Percentiles rank a stretch among this genome's conserved stretches.
phyloP scores from a whole-genome alignment of 2,888 invertebrate species.

The Cephus spinipes region DNA sequence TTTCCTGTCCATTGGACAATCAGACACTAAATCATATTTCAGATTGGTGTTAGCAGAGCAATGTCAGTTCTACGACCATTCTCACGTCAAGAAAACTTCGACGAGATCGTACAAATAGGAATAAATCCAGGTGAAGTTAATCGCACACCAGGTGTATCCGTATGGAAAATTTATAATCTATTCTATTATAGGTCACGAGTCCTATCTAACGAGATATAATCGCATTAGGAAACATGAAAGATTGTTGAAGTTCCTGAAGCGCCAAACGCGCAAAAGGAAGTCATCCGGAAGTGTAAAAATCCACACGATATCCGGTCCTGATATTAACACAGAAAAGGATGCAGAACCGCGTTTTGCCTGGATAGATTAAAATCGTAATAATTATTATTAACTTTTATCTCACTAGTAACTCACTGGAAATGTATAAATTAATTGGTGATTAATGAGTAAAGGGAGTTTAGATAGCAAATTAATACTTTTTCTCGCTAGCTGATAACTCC shows the following conservation, averaged over 20 bases:
- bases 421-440: constrained; percentile 39
- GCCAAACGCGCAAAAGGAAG: constrained; percentile 25
- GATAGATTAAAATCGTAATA: constrained; percentile 36
- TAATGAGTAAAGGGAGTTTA: constrained; percentile 4
- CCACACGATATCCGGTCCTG: background rate
- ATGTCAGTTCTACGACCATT: constrained; percentile 79
- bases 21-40: background rate
- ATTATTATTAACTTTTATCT: background rate
- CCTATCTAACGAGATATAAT: constrained; percentile 50
- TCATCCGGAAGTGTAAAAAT: constrained; percentile 11
- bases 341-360: constrained; percentile 41
- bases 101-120: constrained; percentile 71
- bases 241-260: constrained; percentile 31
- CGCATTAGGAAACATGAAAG: constrained; percentile 40
- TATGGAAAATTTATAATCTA: constrained; percentile 16
- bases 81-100: constrained; percentile 67
- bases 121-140: constrained; percentile 77
- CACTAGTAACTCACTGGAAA: constrained; percentile 41
- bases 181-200: constrained; percentile 55
- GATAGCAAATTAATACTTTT: background rate
- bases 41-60: constrained; percentile 78
- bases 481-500: constrained; percentile 8
- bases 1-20: background rate
- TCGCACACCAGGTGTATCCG: constrained; percentile 66
- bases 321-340: constrained; percentile 12